Evolutionary conservation across 2,888 invertebrate genomes (phyloP), one percentile per base, ranked within the genome.

Genomic region (Taphrorychus bicolor): DNA sequence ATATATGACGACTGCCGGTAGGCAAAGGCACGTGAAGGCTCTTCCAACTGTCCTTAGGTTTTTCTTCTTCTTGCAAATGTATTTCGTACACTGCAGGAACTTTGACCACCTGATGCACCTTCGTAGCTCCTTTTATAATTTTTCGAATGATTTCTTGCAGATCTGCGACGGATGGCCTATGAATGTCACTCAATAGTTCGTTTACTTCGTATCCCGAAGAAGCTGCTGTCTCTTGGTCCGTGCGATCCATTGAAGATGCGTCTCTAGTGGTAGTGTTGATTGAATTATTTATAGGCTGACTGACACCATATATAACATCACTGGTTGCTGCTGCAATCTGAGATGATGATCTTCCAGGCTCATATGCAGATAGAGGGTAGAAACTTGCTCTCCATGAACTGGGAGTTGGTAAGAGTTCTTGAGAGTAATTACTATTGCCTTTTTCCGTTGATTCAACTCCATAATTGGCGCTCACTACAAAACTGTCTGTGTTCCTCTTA

Each of bases 1-100:
- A 51, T n/a, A 14, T 23, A 2, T n/a, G 0, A 52, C 11, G 9
- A n/a, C 9, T 21, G 11, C 14, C 18, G 3, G 16, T 32, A 5
- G 32, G 24, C 14, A n/a, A 23, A 32, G 32, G 23, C 17, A 11
- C 14, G 2, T 3, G 3, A 16, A 16, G 5, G 23, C 9, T 24
- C 14, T 54, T 54, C 16, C 16, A 48, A 19, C 4, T 21, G 9
- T 14, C 14, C 9, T 5, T 16, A 21, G 62, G 23, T 23, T 63
- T 40, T 21, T 52, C 54, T 21, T 61, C 54, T 59, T 70, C 68
- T 64, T 75, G 75, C 11, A 76, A 59, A 61, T 76, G 77, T 17
- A 77, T 71, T 57, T 77, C 77, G 59, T 77, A 77, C 5, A 76
- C 71, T 0, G 77, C 77, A 5, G 77, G 77, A 5, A 76, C 76